A percentile compares a stretch with the other conserved stretches of the same genome.
Evolutionary conservation across 2,888 invertebrate genomes (phyloP).

Genomic region (Anticlea derivata): DNA sequence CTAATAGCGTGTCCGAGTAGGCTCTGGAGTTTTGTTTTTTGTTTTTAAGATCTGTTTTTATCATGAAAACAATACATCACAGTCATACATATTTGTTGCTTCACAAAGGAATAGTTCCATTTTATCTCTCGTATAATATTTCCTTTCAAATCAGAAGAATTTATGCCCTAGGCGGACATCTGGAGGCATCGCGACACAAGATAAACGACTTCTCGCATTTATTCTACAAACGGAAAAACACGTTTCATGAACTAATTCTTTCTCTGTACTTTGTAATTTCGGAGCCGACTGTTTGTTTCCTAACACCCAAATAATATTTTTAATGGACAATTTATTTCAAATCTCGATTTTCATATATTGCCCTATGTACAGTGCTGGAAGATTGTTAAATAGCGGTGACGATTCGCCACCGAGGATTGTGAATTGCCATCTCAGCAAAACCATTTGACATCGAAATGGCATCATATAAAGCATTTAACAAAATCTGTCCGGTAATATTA

Average conservation of each 20-base stretch:
- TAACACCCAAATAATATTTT: no score
- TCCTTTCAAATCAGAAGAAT: slow-evolving; percentile 16
- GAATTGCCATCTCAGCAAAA: no score
- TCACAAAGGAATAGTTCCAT: slow-evolving; percentile 5
- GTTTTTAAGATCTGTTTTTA: background rate
- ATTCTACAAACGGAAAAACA: background rate
- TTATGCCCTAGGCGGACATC: slow-evolving; percentile 12
- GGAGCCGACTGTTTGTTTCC: no score
- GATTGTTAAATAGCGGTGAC: no score
- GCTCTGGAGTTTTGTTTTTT: background rate
- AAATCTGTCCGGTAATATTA: no score
- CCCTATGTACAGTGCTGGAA: no score
- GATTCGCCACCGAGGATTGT: no score
- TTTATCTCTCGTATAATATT: slow-evolving; percentile 16
- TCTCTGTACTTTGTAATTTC: background rate
- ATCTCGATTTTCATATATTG: no score
- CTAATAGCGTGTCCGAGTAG: background rate
- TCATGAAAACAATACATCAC: background rate
- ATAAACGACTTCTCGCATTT: slow-evolving; percentile 14
- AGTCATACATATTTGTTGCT: slow-evolving; percentile 7
- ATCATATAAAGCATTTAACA: no score
- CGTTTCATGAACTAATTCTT: background rate
- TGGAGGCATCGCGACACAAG: slow-evolving; percentile 8
- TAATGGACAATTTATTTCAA: no score
- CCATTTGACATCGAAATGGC: no score